Conservation (phyloP, 2,113 vertebrate species). For the Nerophis lumbriciformis region DNA sequence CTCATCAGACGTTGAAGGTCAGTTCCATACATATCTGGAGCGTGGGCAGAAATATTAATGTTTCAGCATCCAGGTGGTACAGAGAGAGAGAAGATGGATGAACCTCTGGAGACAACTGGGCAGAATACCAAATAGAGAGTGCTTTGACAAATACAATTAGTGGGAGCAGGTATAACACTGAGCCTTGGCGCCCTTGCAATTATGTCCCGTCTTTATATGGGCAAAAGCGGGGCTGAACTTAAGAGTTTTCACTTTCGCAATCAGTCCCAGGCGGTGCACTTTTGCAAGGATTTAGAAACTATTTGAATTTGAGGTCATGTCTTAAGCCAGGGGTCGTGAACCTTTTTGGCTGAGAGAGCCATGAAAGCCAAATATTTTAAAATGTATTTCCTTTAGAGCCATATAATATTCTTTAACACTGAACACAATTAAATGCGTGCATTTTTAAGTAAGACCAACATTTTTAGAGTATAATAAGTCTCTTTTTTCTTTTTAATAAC, state of each 20-base stretch:
- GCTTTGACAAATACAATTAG: not conserved
- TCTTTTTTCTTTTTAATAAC: no score
- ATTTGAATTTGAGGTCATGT: not conserved
- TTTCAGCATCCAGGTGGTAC: not conserved
- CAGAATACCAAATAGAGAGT: not conserved
- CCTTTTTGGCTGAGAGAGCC: no score
- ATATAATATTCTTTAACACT: no score
- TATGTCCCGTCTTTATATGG: not conserved
- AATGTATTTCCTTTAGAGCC: no score
- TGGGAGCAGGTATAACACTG: not conserved
- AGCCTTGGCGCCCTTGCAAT: not conserved
- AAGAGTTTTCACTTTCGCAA: no score
- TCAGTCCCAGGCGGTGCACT: not conserved
- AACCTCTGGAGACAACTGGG: not conserved
- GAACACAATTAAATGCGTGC: no score
- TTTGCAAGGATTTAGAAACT: not conserved
- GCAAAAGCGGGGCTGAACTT: not conserved
- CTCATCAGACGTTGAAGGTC: slow-evolving; percentile 5
- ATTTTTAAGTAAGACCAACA: no score
- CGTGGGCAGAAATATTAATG: not conserved
- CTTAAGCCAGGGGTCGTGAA: no score
- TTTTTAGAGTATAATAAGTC: no score
- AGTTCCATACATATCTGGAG: not conserved
- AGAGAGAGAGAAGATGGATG: not conserved
- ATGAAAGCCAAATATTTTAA: no score